Evolutionary conservation across 2,888 invertebrate genomes (phyloP).

Genomic region (Nomada goodeniana): DNA sequence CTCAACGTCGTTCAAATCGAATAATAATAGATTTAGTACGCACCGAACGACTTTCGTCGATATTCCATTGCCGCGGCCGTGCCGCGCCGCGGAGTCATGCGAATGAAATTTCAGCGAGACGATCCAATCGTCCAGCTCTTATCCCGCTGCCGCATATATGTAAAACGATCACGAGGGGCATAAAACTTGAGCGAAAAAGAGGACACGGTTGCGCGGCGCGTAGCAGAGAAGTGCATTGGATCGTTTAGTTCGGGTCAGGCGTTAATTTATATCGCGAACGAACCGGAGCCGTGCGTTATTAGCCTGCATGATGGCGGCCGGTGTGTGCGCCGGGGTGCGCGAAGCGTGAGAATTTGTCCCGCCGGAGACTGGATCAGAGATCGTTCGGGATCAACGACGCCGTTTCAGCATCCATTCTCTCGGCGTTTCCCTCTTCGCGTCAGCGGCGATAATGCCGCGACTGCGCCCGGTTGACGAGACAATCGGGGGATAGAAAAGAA

Average conservation of each 20-base stretch:
- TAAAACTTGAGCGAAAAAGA: slow-evolving; percentile 22
- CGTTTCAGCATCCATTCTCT: slow-evolving; percentile 63
- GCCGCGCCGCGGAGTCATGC: no score
- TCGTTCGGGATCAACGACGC: slow-evolving; percentile 65
- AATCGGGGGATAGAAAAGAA: slow-evolving; percentile 41
- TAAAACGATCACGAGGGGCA: slow-evolving; percentile 48
- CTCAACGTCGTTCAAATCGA: no score
- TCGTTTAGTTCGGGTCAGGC: slow-evolving; percentile 55
- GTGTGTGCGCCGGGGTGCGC: slow-evolving; percentile 29
- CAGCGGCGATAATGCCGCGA: slow-evolving; percentile 52
- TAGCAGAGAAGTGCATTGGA: slow-evolving; percentile 35
- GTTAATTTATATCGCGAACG: slow-evolving; percentile 65
- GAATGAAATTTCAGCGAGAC: no score
- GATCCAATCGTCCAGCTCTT: background rate
- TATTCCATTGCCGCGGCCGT: no score
- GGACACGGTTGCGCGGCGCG: slow-evolving; percentile 33
- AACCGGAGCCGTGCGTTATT: slow-evolving; percentile 58
- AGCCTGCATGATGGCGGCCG: slow-evolving; percentile 46
- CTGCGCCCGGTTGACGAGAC: slow-evolving; percentile 67
- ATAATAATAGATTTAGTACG: no score
- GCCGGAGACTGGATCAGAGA: slow-evolving; percentile 61
- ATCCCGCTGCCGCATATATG: slow-evolving; percentile 47
- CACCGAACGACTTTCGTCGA: no score
- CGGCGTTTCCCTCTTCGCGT: slow-evolving; percentile 49
- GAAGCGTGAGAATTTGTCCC: slow-evolving; percentile 76